Percentiles rank a stretch among this genome's conserved stretches.
These are phyloP conservation scores for Rhyzopertha dominica DNA, from an alignment of 1,140 invertebrate genomes.

Conservation along the genomic window DNA sequence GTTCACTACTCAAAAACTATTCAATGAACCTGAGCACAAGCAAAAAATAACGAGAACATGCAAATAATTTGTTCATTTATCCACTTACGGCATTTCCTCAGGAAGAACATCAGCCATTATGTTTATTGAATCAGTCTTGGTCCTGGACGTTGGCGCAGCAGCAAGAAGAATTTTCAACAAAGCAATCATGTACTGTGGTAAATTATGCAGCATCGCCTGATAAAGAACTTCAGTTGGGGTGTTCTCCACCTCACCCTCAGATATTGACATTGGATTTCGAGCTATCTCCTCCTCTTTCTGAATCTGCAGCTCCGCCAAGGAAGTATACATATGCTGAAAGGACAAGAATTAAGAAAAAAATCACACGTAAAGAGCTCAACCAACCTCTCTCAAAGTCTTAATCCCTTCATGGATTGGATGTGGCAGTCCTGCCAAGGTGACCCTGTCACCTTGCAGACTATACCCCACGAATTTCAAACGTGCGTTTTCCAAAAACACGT, in stretches of 20 bases:
- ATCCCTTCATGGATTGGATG: constrained; percentile 94
- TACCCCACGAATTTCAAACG: constrained; percentile 95
- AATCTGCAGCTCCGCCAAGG: constrained; percentile 76
- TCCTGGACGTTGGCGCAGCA: constrained; percentile 94
- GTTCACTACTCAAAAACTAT: too few relatives aligned
- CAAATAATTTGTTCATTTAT: too few relatives aligned
- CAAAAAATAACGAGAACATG: too few relatives aligned
- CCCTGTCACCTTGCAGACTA: constrained; percentile 74
- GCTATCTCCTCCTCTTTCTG: constrained; percentile 78
- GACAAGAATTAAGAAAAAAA: constrained; percentile 6
- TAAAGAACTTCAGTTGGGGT: constrained; percentile 86
- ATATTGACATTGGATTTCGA: constrained; percentile 69
- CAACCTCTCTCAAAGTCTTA: constrained; percentile 73
- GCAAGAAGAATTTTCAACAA: constrained; percentile 95
- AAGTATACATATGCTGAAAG: constrained; percentile 74
- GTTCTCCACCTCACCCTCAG: constrained; percentile 65
- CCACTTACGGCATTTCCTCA: constrained; percentile 87
- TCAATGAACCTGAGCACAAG: too few relatives aligned
- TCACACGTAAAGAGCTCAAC: neutral
- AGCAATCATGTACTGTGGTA: constrained; percentile 96
- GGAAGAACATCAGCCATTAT: constrained; percentile 96
- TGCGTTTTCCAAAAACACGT: constrained; percentile 85
- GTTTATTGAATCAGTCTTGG: constrained; percentile 97
- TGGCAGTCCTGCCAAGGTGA: constrained; percentile 87
- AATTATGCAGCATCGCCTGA: constrained; percentile 84